A percentile compares a stretch with the other conserved stretches of the same genome.
Evolutionary conservation across 2,888 invertebrate genomes (phyloP).

Genomic region (Chelonus formosanus): DNA sequence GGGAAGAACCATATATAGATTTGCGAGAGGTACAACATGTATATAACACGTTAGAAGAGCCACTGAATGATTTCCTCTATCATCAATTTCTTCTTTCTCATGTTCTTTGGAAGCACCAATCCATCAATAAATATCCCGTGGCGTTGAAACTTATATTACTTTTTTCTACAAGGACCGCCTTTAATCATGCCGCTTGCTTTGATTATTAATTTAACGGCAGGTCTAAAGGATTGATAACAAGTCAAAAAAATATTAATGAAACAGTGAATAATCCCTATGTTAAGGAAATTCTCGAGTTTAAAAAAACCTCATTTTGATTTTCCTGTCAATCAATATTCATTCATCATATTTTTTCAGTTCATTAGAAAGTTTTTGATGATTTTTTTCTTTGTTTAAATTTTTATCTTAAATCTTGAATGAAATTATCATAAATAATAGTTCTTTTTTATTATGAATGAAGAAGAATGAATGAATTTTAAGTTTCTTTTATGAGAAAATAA

Average conservation of each 20-base stretch:
- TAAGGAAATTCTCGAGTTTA: neutral
- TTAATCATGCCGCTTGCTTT: conserved; percentile 25
- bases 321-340: neutral
- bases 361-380: too few species aligned
- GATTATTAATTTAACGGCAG: conserved; percentile 26
- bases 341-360: too few species aligned
- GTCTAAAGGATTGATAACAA: too few species aligned
- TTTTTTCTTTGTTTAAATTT: too few species aligned
- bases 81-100: conserved; percentile 12
- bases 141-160: conserved; percentile 14
- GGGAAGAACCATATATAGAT: conserved; percentile 10
- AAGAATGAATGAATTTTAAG: too few species aligned
- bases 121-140: conserved; percentile 31
- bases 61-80: conserved; percentile 25
- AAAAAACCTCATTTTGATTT: neutral
- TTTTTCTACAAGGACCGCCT: conserved; percentile 10
- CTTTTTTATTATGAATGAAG: too few species aligned
- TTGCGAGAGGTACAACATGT: conserved; percentile 6
- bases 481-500: too few species aligned
- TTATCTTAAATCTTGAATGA: too few species aligned
- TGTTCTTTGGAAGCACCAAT: conserved; percentile 4
- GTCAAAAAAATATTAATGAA: conserved; percentile 4
- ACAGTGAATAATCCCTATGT: neutral
- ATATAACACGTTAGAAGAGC: conserved; percentile 1
- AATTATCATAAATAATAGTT: too few species aligned